A percentile compares a stretch with the other conserved stretches of the same genome.
Conservation (phyloP, 2,797 vertebrate species). For the Scomberomorus guttatus region DNA sequence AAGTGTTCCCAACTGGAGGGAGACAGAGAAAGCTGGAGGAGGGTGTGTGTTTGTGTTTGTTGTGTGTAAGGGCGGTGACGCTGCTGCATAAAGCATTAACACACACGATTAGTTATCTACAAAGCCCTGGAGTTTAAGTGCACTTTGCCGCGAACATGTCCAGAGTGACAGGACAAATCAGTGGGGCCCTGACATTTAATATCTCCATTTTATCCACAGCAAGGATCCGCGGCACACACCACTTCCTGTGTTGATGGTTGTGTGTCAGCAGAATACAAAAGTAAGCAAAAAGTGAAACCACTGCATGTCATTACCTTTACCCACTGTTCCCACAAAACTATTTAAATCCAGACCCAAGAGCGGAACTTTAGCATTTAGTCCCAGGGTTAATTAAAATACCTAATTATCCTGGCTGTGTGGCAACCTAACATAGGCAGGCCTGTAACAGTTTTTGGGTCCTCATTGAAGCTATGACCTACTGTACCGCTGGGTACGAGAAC, state of each 20-base stretch:
- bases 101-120: constrained; percentile 58
- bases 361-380: constrained; percentile 30
- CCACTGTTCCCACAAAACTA: constrained; percentile 23
- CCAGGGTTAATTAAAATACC: constrained; percentile 62
- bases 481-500: constrained; percentile 43
- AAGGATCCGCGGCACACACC: background rate
- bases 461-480: constrained; percentile 44
- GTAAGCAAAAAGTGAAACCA: constrained; percentile 3
- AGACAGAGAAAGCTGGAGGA: constrained; percentile 47
- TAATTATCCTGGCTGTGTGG: constrained; percentile 61
- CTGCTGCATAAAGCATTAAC: constrained; percentile 59
- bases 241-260: background rate
- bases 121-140: constrained; percentile 46
- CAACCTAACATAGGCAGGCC: constrained; percentile 32
- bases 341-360: constrained; percentile 46
- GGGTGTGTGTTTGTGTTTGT: constrained; percentile 37
- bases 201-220: constrained; percentile 26
- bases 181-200: background rate
- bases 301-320: constrained; percentile 24
- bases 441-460: constrained; percentile 50
- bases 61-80: constrained; percentile 12
- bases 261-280: constrained; percentile 1
- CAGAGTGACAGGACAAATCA: constrained; percentile 24
- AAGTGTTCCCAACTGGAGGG: constrained; percentile 63
- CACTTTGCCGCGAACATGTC: constrained; percentile 45